These are phyloP conservation scores for Nansenia antarctica DNA, from an alignment of 2,113 vertebrate genomes.

Conservation along the genomic window DNA sequence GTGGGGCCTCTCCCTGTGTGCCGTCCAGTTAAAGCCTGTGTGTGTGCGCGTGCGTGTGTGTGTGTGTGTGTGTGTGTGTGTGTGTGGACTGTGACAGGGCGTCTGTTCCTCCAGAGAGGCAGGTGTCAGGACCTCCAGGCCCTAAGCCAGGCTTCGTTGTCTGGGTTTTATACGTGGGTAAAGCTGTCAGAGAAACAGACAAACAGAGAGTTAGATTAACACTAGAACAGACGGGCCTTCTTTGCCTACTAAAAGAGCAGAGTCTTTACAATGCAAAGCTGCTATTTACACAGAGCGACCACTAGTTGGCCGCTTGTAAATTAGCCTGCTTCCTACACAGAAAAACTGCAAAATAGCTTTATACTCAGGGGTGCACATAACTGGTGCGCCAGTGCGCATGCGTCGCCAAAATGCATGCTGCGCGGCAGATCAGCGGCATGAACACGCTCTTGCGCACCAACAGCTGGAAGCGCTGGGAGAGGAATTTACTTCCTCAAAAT, in stretches of 20 bases:
- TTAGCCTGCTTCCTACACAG: too few species aligned
- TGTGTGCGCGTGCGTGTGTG: constrained; percentile 6
- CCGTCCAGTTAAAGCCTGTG: constrained; percentile 41
- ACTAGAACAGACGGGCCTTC: too few species aligned
- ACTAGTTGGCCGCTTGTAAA: not conserved
- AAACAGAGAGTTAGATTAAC: not conserved
- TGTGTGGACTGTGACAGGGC: not conserved
- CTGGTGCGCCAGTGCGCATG: too few species aligned
- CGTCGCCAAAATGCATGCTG: too few species aligned
- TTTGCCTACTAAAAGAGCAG: not conserved
- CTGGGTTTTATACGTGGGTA: constrained; percentile 97
- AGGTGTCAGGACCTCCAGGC: not conserved
- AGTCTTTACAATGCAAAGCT: not conserved
- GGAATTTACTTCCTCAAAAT: too few species aligned
- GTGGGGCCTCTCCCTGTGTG: constrained; percentile 27
- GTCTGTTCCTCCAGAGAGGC: not conserved
- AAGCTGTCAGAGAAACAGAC: constrained; percentile 75
- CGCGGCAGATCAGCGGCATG: too few species aligned
- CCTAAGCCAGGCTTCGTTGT: constrained; percentile 92
- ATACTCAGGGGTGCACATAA: too few species aligned
- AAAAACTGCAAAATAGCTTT: too few species aligned
- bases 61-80: constrained; percentile 10
- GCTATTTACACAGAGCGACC: not conserved
- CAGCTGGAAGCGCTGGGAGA: too few species aligned
- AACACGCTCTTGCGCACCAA: too few species aligned